Evolutionary conservation across 1,140 invertebrate genomes (phyloP), one percentile per base, ranked within the genome.

Genomic region (Maniola jurtina): DNA sequence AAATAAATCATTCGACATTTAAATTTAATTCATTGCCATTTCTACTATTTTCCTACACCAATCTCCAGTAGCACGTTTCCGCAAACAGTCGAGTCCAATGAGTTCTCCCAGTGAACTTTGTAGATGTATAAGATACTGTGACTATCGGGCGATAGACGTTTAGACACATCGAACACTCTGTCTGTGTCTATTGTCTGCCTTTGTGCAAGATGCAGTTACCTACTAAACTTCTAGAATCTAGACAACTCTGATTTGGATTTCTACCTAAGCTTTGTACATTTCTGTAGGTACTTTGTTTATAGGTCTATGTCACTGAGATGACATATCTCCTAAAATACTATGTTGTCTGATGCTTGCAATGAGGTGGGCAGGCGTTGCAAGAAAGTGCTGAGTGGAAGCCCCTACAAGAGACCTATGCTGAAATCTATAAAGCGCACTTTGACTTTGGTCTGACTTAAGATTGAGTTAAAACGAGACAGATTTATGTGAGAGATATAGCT

Each of bases 51-150:
- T 57, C 9, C 14, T 7, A 38, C 25, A 6, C 38, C 35, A 34
- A 57, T 38, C 14, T 57, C 0, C 54, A 36, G 10, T 56, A 2
- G 5, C 55, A 57, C 55, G 55, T 57, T 57, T 38, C 14, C 13
- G 55, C 55, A 57, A 57, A 57, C 55, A 57, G 55, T n/a, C n/a
- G n/a, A n/a, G n/a, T 57, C 55, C 35, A 57, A 57, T 57, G 35
- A 57, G 35, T 57, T 57, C 35, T 10, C 8, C 55, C 55, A 38
- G 35, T 34, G 52, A 55, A 55, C 33, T 55, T 34, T 25, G 52
- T 16, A 57, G 33, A 56, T 56, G 25, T 57, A 40, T 57, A 57
- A 57, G 55, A 57, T n/a, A 57, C 13, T 57, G 55, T 8, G 55
- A 57, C 55, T 57, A 13, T 38, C 55, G 8, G 35, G n/a, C 55